Conservation (phyloP, 1,140 invertebrate genomes). For the Magallana gigas region DNA sequence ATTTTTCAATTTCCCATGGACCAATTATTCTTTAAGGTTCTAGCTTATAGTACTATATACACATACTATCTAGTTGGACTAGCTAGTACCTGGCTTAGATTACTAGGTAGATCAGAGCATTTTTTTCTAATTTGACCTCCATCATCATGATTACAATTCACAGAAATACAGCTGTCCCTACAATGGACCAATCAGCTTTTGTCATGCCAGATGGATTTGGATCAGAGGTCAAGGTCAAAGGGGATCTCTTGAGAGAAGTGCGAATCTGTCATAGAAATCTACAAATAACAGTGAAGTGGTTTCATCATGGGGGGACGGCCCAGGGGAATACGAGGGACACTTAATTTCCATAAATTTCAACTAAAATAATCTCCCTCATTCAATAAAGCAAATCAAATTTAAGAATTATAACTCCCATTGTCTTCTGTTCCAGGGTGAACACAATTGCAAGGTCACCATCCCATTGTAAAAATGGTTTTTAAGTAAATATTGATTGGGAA, state of each 20-base stretch:
- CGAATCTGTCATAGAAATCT: constrained; percentile 6
- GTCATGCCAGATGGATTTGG: constrained; percentile 18
- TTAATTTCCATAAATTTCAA: neutral
- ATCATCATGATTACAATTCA: constrained; percentile 1
- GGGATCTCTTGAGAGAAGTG: constrained; percentile 12
- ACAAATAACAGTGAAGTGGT: neutral
- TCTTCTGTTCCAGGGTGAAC: neutral
- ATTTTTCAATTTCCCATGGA: too few species aligned
- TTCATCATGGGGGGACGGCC: neutral
- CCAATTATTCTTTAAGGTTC: too few species aligned
- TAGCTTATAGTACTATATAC: too few species aligned
- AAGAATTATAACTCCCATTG: neutral
- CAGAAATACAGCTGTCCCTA: neutral
- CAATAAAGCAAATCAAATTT: constrained; percentile 2
- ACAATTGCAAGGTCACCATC: too few species aligned
- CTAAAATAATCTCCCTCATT: neutral
- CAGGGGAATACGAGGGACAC: neutral
- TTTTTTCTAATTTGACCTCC: neutral
- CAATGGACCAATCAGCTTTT: constrained; percentile 21
- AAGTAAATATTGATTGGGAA: too few species aligned
- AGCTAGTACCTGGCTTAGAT: too few species aligned
- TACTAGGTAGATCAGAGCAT: neutral
- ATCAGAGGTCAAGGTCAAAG: constrained; percentile 35
- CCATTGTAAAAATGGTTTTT: too few species aligned
- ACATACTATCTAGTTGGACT: too few species aligned